Evolutionary conservation across 2,888 invertebrate species (phyloP).

Genomic region (Panorpa germanica): DNA sequence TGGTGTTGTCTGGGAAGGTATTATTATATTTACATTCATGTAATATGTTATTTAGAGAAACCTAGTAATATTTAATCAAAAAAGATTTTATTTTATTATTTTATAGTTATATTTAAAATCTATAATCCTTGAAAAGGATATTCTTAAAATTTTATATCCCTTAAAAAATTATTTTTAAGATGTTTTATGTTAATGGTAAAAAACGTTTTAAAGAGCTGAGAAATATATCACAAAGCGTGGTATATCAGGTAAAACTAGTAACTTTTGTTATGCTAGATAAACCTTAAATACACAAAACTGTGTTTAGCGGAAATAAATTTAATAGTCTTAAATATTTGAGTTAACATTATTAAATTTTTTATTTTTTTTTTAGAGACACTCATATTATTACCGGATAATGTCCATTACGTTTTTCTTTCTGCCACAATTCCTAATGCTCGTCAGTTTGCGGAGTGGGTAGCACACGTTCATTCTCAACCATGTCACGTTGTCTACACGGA

Average conservation of each 20-base stretch:
- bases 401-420: conserved; percentile 95
- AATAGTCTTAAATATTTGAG: conserved; percentile 7
- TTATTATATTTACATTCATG: conserved; percentile 6
- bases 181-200: no score
- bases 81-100: not conserved
- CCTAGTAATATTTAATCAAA: not conserved
- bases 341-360: conserved; percentile 2
- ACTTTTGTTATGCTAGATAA: no score
- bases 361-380: conserved; percentile 65
- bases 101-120: not conserved
- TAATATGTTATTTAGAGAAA: no score
- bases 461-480: conserved; percentile 85
- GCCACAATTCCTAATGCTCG: conserved; percentile 98
- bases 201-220: no score
- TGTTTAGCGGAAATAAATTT: no score
- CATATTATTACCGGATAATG: conserved; percentile 91
- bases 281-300: no score
- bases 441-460: conserved; percentile 91
- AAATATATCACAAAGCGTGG: no score
- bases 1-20: conserved; percentile 94
- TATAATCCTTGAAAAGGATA: not conserved
- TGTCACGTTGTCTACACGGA: conserved; percentile 99
- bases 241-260: no score
- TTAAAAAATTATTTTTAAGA: no score
- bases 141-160: not conserved